These are phyloP conservation scores for Galerucella nymphaeae DNA, from an alignment of 2,888 invertebrate species.

Conservation along the genomic window DNA sequence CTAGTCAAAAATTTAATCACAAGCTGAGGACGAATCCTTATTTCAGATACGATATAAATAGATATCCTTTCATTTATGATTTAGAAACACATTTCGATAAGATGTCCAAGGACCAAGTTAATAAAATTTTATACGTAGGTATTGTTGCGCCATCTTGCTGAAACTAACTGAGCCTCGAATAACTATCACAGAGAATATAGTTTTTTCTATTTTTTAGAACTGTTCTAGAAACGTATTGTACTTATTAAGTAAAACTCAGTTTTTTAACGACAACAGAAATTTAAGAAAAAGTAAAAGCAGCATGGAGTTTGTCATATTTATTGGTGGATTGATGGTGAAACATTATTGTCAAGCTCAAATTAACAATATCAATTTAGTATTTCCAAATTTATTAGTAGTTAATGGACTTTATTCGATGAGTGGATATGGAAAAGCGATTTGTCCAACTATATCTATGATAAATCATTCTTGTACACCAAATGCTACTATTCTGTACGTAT, in stretches of 20 bases:
- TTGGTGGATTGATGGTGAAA: slow-evolving; percentile 52
- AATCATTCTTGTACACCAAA: slow-evolving; percentile 52
- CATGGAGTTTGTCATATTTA: slow-evolving; percentile 41
- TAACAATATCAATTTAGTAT: slow-evolving; percentile 45
- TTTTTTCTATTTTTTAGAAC: slow-evolving; percentile 43
- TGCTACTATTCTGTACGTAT: slow-evolving; percentile 49
- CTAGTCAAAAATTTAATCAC: slow-evolving; percentile 42
- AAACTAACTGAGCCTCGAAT: not conserved
- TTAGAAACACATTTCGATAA: slow-evolving; percentile 46
- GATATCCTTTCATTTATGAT: slow-evolving; percentile 47
- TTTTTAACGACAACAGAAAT: slow-evolving; percentile 44
- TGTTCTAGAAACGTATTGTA: slow-evolving; percentile 46
- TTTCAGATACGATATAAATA: slow-evolving; percentile 43
- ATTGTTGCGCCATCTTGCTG: not conserved
- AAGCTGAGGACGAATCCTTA: too few species aligned
- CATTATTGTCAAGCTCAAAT: slow-evolving; percentile 52
- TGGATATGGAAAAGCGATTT: slow-evolving; percentile 50
- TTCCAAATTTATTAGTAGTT: slow-evolving; percentile 40
- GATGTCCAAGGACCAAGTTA: slow-evolving; percentile 40
- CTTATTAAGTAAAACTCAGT: slow-evolving; percentile 46
- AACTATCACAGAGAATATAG: too few species aligned
- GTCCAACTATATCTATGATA: slow-evolving; percentile 48
- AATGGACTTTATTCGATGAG: slow-evolving; percentile 44
- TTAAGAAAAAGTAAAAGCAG: slow-evolving; percentile 15
- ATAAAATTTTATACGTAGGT: slow-evolving; percentile 50